Percentiles rank a stretch among this genome's conserved stretches.
These are phyloP conservation scores for Gopherus evgoodei DNA, from an alignment of 2,113 vertebrate species.

Conservation along the genomic window DNA sequence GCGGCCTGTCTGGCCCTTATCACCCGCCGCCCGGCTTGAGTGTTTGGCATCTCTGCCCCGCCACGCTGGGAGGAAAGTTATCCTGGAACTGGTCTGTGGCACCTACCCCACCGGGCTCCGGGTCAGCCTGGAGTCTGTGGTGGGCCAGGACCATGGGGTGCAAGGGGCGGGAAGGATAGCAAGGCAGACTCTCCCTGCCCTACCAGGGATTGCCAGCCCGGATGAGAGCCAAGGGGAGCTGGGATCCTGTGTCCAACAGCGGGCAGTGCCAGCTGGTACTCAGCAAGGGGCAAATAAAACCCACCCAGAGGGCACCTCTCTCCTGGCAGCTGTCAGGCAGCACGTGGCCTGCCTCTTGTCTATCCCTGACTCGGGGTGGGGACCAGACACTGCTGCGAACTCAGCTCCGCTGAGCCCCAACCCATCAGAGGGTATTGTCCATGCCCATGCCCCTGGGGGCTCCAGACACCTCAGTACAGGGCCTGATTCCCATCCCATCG, in stretches of 20 bases:
- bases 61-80: background rate
- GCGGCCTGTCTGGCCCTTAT: background rate
- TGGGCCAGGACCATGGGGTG: background rate
- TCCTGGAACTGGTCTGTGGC: background rate
- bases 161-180: too few relatives aligned
- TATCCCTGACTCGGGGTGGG: too few relatives aligned
- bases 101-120: background rate
- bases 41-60: background rate
- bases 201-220: too few relatives aligned
- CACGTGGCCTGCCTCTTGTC: background rate
- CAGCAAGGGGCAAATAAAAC: background rate
- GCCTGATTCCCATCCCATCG: background rate
- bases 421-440: background rate
- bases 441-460: background rate
- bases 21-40: background rate
- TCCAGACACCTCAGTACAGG: background rate
- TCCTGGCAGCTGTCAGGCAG: too few relatives aligned
- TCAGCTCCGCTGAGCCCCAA: rapidly evolving
- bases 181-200: too few relatives aligned
- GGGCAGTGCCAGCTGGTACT: background rate
- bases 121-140: background rate
- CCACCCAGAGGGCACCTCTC: too few relatives aligned
- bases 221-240: background rate
- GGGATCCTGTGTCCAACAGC: background rate
- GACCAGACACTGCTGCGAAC: background rate